Base-by-base conservation (phyloP, 2,888 invertebrate species). In the Agrochola lota region DNA sequence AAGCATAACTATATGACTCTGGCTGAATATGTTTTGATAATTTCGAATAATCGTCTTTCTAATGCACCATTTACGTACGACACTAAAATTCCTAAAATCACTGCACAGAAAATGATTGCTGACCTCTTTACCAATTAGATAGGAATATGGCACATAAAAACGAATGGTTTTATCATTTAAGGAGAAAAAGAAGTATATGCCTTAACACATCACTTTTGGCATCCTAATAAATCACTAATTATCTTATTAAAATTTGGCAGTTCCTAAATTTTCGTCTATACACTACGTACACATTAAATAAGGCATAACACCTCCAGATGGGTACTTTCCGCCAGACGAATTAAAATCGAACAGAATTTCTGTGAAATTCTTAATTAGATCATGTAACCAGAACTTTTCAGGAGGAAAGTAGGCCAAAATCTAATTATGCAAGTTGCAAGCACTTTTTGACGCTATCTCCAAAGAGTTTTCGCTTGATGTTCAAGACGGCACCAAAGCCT, bases 401-500 rank as follows among this genome's bases (percentile, higher is more conserved):
- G 20, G 17, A 6, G 40, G 5, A 1, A 40, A 49, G 11, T 11
- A 57, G 2, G 6, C 20, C 26, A 43, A 72, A 43, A 66, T 30
- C 20, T 74, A 78, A 49, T 66, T 74, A 52, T 73, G 67, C 70
- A 11, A 78, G 35, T 62, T 88, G 89, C n/a, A 52, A 78, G 64
- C 91, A 92, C 23, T 91, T 86, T 20, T 88, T 83, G 40, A 90
- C 7, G 2, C 64, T 75, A 30, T 79, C 78, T 1, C 94, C 93
- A 5, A 95, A 90, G 17, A 95, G 77, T 78, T 86, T 94, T 55
- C 86, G 92, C 81, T 96, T 96, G 9, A 94, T 71, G 71, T 94
- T 93, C 8, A 88, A 78, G 0, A 95, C 15, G 0, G 91, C 73
- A 68, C 95, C 95, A 20, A 94, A 40, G 0, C 94, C 91, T 60